These are phyloP conservation scores for Arothron firmamentum DNA, from an alignment of 2,113 vertebrate genomes.

Conservation along the genomic window DNA sequence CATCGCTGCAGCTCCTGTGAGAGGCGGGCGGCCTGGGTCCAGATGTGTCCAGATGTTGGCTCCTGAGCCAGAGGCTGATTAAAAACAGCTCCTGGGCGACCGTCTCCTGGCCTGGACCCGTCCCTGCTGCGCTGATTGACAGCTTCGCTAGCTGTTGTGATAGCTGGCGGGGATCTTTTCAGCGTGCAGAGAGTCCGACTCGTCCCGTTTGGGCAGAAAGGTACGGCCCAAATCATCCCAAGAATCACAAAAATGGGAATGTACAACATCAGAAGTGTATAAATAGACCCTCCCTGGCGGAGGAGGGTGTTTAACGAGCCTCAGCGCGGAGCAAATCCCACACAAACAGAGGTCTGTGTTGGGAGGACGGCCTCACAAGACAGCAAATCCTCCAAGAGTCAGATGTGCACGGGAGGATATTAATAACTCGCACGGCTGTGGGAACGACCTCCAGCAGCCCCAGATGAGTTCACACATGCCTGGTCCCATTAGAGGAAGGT, in stretches of 20 bases:
- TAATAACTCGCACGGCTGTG: slow-evolving; percentile 26
- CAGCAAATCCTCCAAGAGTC: slow-evolving; percentile 24
- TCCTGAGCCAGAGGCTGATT: slow-evolving; percentile 30
- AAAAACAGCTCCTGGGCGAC: no score
- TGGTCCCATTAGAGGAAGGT: slow-evolving; percentile 39
- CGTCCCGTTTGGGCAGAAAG: not conserved
- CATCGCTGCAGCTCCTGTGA: not conserved
- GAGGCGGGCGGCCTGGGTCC: not conserved
- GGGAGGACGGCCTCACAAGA: slow-evolving; percentile 19
- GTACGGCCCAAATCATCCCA: not conserved
- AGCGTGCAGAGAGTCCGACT: no score
- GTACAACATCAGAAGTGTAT: not conserved
- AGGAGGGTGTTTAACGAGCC: slow-evolving; percentile 9
- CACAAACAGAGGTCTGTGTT: slow-evolving; percentile 36
- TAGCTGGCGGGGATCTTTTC: no score
- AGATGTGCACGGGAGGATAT: slow-evolving; percentile 25
- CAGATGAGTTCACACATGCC: slow-evolving; percentile 6
- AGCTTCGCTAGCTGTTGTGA: no score
- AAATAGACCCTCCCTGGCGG: not conserved
- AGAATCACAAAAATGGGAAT: not conserved
- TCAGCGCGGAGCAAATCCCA: slow-evolving; percentile 15
- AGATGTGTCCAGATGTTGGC: slow-evolving; percentile 30
- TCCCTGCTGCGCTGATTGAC: no score
- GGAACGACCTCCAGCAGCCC: slow-evolving; percentile 23
- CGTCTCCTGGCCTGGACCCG: no score